phyloP scores from a whole-genome alignment of 1,140 invertebrate genomes.

The Nautilus pompilius region DNA sequence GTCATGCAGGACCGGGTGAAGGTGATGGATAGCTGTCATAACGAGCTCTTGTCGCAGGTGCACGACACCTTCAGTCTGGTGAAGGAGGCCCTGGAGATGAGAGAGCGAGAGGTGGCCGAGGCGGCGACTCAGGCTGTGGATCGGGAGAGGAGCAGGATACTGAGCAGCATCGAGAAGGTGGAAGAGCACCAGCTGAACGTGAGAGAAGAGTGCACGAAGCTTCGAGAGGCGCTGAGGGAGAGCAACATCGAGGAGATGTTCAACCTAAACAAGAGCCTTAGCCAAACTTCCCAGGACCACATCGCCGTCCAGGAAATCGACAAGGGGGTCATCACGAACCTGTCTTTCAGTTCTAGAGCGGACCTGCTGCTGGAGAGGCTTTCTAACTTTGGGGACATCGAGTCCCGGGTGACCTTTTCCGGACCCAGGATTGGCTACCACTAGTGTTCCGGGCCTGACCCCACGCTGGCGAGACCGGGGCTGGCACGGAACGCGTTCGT shows the following conservation, averaged over 20 bases:
- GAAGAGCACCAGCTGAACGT: constrained; percentile 11
- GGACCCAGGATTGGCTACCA: no score
- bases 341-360: constrained; percentile 26
- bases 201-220: constrained; percentile 11
- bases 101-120: constrained; percentile 26
- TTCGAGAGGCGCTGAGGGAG: constrained; percentile 25
- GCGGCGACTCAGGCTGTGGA: constrained; percentile 23
- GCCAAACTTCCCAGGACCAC: not conserved
- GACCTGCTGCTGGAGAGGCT: constrained; percentile 24
- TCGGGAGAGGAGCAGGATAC: constrained; percentile 27
- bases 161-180: constrained; percentile 25
- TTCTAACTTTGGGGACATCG: constrained; percentile 29
- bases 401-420: constrained; percentile 14
- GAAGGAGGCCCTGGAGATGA: constrained; percentile 13
- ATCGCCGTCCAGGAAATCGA: constrained; percentile 28
- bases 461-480: no score
- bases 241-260: constrained; percentile 32
- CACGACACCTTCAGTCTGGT: constrained; percentile 24
- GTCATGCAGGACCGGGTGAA: constrained; percentile 22
- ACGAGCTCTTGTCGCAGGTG: constrained; percentile 21
- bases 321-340: constrained; percentile 30
- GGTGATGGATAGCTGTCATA: constrained; percentile 16
- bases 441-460: no score
- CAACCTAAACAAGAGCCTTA: constrained; percentile 7
- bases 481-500: no score